Evolutionary conservation across 1,140 invertebrate genomes (phyloP), one percentile per base, ranked within the genome.

Genomic region (Nomia melanderi): DNA sequence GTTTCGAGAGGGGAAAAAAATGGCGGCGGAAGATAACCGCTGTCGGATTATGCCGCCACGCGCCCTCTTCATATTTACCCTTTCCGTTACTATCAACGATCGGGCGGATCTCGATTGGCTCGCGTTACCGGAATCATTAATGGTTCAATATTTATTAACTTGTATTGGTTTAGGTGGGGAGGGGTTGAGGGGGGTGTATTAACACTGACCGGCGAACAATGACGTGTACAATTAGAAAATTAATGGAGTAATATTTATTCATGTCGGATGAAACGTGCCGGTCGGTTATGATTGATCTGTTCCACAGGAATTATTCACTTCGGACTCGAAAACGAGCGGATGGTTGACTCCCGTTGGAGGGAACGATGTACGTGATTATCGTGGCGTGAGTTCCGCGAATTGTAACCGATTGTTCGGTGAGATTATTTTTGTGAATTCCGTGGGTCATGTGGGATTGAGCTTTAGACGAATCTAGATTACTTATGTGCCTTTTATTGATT

Each of bases 81-180:
- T 17, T 29, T 53, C 36, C 17, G 44, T 8, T 39, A 14, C 27
- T 8, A 20, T 65, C 39, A 74, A 39, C 47, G 50, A 56, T 31
- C n/a, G n/a, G n/a, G n/a, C n/a, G n/a, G n/a, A n/a, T 44, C 36
- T 31, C 41, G n/a, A n/a, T 56, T 66, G 72, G 23, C 50, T 66
- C 25, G 39, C 63, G 36, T 17, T 11, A 56, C 39, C 25, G 33
- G 62, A 39, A 74, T 56, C n/a, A 50, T 66, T 56, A 65, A 74
- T 31, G 72, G 56, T 29, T 41, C 62, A 25, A 63, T 66, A 56
- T 74, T 74, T 74, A 74, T 66, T 74, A 47, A 74, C 59, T 50
- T 5, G 20, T 14, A 27, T 3, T 31, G 12, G n/a, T n/a, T n/a
- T n/a, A n/a, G n/a, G n/a, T n/a, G n/a, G n/a, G n/a, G n/a, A n/a